Conservation (phyloP, 2,113 vertebrate species). For the Clarias batrachus region DNA sequence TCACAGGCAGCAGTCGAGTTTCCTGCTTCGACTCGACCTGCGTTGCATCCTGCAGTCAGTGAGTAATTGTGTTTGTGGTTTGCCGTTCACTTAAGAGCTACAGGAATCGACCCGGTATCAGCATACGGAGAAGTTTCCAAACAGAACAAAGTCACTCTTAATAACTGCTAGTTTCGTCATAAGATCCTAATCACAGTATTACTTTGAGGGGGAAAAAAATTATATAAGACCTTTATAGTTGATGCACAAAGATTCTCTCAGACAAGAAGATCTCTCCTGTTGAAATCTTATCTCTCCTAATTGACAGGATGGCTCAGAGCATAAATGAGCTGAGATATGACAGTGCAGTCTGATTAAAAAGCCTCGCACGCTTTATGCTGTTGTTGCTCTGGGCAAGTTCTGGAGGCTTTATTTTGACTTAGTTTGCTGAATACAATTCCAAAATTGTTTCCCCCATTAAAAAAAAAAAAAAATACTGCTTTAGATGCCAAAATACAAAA, state of each 20-base stretch:
- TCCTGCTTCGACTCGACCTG: neutral
- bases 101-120: constrained; percentile 5
- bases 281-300: neutral
- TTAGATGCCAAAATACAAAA: neutral
- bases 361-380: neutral
- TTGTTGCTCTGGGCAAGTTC: neutral
- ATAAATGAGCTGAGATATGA: neutral
- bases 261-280: neutral
- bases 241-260: neutral
- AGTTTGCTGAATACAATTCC: neutral
- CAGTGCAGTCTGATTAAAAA: neutral
- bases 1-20: neutral
- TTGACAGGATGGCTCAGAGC: neutral
- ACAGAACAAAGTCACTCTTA: neutral
- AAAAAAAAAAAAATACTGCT: neutral
- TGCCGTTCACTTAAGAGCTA: constrained; percentile 6
- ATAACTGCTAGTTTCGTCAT: neutral
- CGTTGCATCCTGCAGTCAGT: constrained; percentile 17
- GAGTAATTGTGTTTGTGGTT: neutral
- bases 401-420: neutral
- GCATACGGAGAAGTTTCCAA: neutral
- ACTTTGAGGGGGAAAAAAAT: neutral
- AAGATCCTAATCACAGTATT: neutral
- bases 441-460: neutral
- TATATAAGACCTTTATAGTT: neutral